Conservation (phyloP, 2,888 invertebrate genomes). For the Chalcosyrphus nemorum region DNA sequence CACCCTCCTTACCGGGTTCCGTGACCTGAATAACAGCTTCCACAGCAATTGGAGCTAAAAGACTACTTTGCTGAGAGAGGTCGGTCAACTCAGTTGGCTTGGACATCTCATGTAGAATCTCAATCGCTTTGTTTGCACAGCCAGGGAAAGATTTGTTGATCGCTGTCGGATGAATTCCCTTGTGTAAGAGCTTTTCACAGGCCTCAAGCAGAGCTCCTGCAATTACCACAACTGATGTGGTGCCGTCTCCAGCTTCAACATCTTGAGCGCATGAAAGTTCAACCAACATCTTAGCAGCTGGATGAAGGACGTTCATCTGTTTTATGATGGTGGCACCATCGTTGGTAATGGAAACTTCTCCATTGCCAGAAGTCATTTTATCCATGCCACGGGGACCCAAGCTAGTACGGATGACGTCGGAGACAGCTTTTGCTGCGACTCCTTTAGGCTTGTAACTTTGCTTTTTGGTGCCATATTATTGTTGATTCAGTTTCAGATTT, state of each 20-base stretch:
- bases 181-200: slow-evolving; percentile 93
- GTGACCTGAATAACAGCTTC: slow-evolving; percentile 93
- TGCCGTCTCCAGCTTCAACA: slow-evolving; percentile 99
- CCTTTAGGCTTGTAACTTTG: no score
- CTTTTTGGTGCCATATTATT: no score
- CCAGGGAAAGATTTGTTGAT: slow-evolving; percentile 99
- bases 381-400: slow-evolving; percentile 99
- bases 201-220: slow-evolving; percentile 98
- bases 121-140: slow-evolving; percentile 80
- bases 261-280: slow-evolving; percentile 99
- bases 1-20: slow-evolving; percentile 85
- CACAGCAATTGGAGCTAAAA: slow-evolving; percentile 98
- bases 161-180: slow-evolving; percentile 98
- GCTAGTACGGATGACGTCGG: slow-evolving; percentile 99
- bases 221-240: slow-evolving; percentile 98
- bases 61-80: slow-evolving; percentile 97
- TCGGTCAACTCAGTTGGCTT: slow-evolving; percentile 93
- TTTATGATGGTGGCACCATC: slow-evolving; percentile 99
- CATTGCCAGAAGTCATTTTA: slow-evolving; percentile 99
- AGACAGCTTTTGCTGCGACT: no score
- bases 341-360: slow-evolving; percentile 99
- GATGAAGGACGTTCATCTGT: slow-evolving; percentile 99
- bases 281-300: slow-evolving; percentile 99
- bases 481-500: no score
- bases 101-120: slow-evolving; percentile 92